phyloP scores from a whole-genome alignment of 2,888 invertebrate species.

The Chrysina gloriosa region DNA sequence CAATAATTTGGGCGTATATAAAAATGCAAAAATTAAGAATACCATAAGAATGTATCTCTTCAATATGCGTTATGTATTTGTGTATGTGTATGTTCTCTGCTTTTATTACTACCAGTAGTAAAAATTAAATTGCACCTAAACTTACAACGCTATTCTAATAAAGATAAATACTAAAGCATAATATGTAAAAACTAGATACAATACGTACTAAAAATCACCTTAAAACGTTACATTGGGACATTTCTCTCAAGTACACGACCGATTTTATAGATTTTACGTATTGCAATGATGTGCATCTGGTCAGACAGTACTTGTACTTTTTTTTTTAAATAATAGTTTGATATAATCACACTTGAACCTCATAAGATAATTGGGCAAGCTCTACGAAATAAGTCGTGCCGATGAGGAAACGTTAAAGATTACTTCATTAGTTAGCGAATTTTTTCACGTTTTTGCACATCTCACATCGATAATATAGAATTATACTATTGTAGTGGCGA shows the following conservation, averaged over 20 bases:
- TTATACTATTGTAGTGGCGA: constrained; percentile 8
- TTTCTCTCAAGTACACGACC: not conserved
- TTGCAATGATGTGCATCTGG: no score
- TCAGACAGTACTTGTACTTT: no score
- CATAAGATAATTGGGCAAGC: no score
- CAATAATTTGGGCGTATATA: constrained; percentile 6
- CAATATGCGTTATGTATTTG: not conserved
- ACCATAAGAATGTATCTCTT: constrained; percentile 16
- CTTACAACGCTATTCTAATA: constrained; percentile 41
- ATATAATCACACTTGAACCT: no score
- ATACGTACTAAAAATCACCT: constrained; percentile 40
- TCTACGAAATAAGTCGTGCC: not conserved
- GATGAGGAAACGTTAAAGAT: not conserved
- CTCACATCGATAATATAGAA: constrained; percentile 19
- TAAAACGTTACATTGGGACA: constrained; percentile 20
- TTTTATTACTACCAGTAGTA: constrained; percentile 29
- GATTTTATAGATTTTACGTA: not conserved
- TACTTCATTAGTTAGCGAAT: not conserved
- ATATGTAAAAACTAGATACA: constrained; percentile 42
- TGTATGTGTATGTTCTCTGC: constrained; percentile 10
- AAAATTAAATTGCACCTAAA: constrained; percentile 44
- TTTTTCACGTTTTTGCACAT: not conserved
- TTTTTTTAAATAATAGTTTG: no score
- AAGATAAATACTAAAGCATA: constrained; percentile 45
- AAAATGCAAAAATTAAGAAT: constrained; percentile 30